These are phyloP conservation scores for Erpobdella octoculata DNA, from an alignment of 2,888 invertebrate genomes.

Conservation along the genomic window DNA sequence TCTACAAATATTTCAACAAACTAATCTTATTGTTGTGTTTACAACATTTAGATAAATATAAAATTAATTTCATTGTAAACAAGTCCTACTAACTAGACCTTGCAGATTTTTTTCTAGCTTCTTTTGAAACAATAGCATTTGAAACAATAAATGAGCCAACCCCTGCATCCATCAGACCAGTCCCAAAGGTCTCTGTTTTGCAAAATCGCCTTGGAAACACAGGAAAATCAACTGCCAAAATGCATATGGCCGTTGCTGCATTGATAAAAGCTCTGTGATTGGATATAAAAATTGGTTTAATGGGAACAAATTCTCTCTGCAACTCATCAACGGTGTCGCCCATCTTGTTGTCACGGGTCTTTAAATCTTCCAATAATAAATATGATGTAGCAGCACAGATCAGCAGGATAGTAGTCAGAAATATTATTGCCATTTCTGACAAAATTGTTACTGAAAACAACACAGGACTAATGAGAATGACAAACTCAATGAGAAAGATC, in stretches of 20 bases:
- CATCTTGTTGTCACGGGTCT: neutral
- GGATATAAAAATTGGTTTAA: constrained; percentile 42
- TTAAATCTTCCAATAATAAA: neutral
- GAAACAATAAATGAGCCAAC: constrained; percentile 69
- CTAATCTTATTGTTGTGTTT: too few relatives aligned
- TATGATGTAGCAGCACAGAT: neutral
- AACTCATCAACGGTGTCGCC: neutral
- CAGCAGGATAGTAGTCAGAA: neutral
- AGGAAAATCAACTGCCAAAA: constrained; percentile 86
- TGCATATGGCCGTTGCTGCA: constrained; percentile 59
- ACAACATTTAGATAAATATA: too few relatives aligned
- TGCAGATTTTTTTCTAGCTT: neutral
- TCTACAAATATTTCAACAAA: too few relatives aligned
- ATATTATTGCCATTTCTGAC: neutral
- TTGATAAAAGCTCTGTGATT: constrained; percentile 44
- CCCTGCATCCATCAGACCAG: constrained; percentile 81
- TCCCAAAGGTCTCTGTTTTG: constrained; percentile 79
- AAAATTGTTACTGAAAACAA: constrained; percentile 35
- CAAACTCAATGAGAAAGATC: constrained; percentile 40
- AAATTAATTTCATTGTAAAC: too few relatives aligned
- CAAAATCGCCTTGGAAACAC: constrained; percentile 75
- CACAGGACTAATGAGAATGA: constrained; percentile 40
- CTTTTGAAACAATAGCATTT: constrained; percentile 44
- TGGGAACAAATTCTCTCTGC: neutral
- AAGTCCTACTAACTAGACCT: neutral